Conservation (phyloP, 2,113 vertebrate species). For the Micromys minutus region DNA sequence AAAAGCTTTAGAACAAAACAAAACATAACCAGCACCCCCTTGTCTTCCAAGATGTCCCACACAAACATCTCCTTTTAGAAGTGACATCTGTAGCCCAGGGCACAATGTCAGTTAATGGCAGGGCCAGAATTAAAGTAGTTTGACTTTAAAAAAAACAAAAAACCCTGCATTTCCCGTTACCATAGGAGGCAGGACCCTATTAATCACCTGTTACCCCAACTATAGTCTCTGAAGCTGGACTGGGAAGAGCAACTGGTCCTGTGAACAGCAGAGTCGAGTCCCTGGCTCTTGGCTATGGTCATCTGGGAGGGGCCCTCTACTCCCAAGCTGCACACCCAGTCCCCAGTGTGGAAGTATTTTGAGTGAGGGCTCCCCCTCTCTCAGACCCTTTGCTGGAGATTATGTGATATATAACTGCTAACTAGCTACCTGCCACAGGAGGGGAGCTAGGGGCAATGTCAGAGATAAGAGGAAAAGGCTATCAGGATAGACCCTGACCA, state of each 20-base stretch:
- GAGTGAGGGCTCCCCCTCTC: background rate
- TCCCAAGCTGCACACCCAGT: background rate
- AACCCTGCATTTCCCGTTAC: background rate
- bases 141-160: background rate
- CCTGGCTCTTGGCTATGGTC: background rate
- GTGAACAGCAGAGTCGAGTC: background rate
- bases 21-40: background rate
- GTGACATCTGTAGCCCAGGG: background rate
- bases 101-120: background rate
- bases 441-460: background rate
- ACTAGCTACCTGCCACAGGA: background rate
- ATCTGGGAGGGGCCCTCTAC: background rate
- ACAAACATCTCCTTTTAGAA: background rate
- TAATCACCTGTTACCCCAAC: background rate
- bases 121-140: background rate
- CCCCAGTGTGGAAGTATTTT: background rate
- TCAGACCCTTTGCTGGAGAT: background rate
- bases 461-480: background rate
- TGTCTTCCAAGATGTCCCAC: background rate
- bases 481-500: background rate
- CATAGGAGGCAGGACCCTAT: background rate
- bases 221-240: background rate
- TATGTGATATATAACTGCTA: background rate
- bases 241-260: no score
- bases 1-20: slow-evolving; percentile 3